A percentile compares a stretch with the other conserved stretches of the same genome.
phyloP scores from a whole-genome alignment of 2,797 vertebrate species.

The Clarias laeviceps region DNA sequence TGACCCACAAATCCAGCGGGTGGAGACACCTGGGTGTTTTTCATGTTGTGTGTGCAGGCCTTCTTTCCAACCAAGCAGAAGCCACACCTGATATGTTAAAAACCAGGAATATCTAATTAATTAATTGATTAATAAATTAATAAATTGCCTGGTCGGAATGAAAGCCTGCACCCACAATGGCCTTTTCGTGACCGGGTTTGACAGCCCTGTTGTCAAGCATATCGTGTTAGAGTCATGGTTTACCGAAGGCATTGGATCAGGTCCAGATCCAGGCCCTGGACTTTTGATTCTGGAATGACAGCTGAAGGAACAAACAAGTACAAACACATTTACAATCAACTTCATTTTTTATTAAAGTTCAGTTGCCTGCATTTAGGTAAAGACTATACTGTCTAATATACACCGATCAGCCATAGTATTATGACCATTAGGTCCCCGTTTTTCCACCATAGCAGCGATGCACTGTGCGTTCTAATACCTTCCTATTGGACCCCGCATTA shows the following conservation, averaged over 20 bases:
- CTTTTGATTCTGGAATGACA: neutral
- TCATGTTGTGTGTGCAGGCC: neutral
- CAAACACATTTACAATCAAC: neutral
- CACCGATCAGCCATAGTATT: too few relatives aligned
- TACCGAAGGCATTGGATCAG: neutral
- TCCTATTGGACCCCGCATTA: too few relatives aligned
- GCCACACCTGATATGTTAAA: too few relatives aligned
- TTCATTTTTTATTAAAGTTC: neutral
- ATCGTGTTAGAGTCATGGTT: neutral
- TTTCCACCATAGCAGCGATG: too few relatives aligned
- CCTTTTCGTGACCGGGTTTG: too few relatives aligned
- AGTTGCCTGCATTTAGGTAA: neutral
- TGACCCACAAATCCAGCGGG: neutral
- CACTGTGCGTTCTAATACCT: too few relatives aligned
- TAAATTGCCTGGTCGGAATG: too few relatives aligned
- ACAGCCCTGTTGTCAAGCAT: neutral
- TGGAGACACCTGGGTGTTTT: neutral
- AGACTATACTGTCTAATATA: neutral
- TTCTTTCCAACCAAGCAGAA: too few relatives aligned
- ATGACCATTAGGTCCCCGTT: too few relatives aligned
- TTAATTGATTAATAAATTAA: too few relatives aligned
- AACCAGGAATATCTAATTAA: too few relatives aligned
- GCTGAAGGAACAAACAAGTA: neutral
- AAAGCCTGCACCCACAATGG: too few relatives aligned
- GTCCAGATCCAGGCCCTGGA: neutral